These are phyloP conservation scores for Hecatera dysodea DNA, from an alignment of 2,888 invertebrate genomes.

Conservation along the genomic window DNA sequence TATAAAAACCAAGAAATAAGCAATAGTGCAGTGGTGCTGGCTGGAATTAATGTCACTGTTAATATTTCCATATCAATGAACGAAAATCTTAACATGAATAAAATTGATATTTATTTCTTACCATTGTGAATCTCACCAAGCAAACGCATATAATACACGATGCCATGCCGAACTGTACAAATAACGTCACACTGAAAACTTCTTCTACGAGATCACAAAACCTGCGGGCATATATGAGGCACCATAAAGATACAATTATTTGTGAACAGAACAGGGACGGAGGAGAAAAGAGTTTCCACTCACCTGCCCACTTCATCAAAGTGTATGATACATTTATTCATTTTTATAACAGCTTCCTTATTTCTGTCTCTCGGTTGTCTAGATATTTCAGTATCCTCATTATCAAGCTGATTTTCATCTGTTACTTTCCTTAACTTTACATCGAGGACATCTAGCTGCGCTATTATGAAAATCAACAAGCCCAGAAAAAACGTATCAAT, in stretches of 20 bases:
- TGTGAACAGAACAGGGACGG: too few relatives aligned
- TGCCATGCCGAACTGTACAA: constrained; percentile 79
- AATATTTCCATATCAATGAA: too few relatives aligned
- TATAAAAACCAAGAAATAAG: constrained; percentile 78
- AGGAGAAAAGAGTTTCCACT: constrained; percentile 46
- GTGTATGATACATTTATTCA: constrained; percentile 75
- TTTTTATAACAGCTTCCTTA: constrained; percentile 59
- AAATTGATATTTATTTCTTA: constrained; percentile 61
- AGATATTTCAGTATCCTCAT: constrained; percentile 16
- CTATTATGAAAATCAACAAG: constrained; percentile 74
- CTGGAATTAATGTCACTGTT: constrained; percentile 66
- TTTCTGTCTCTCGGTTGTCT: constrained; percentile 34
- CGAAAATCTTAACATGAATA: too few relatives aligned
- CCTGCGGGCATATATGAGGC: constrained; percentile 66
- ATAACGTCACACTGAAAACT: constrained; percentile 75
- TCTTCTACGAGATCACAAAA: constrained; percentile 76
- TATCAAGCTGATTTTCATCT: constrained; percentile 33
- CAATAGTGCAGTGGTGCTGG: constrained; percentile 75
- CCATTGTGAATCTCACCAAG: constrained; percentile 81
- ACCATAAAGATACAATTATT: constrained; percentile 28
- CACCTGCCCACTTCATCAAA: constrained; percentile 76
- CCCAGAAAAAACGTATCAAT: constrained; percentile 80
- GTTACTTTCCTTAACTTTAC: constrained; percentile 73
- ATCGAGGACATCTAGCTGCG: constrained; percentile 80
- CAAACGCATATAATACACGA: constrained; percentile 81